Percentiles rank a stretch among this genome's conserved stretches.
phyloP scores from a whole-genome alignment of 2,113 vertebrate species.

The Gavia stellata region DNA sequence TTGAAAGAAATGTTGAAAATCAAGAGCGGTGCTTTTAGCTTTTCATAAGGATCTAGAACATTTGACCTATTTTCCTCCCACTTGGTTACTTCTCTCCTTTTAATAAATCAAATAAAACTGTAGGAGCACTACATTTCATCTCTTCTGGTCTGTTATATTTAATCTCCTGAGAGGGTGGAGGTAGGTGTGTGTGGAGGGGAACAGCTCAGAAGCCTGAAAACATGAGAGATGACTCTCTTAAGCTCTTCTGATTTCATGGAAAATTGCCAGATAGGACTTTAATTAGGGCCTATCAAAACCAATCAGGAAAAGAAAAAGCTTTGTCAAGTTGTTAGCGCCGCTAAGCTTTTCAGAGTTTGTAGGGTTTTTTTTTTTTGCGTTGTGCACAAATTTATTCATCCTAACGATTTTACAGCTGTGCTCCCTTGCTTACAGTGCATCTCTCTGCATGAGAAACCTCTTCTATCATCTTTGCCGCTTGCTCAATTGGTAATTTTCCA shows the following conservation, averaged over 20 bases:
- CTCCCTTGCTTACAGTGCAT: constrained; percentile 47
- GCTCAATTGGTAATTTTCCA: constrained; percentile 47
- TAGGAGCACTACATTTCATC: constrained; percentile 46
- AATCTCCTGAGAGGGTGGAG: constrained; percentile 11
- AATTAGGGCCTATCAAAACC: constrained; percentile 56
- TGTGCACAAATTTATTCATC: constrained; percentile 44
- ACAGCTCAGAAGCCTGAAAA: constrained; percentile 7
- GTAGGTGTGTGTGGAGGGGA: neutral
- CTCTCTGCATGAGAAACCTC: constrained; percentile 57
- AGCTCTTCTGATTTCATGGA: constrained; percentile 31
- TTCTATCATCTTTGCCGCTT: constrained; percentile 38
- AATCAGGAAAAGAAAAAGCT: constrained; percentile 20
- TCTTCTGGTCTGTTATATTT: constrained; percentile 33
- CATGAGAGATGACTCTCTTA: constrained; percentile 48
- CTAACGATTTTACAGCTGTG: constrained; percentile 30
- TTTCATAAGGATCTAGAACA: neutral
- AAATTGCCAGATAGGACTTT: constrained; percentile 37
- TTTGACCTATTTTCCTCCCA: constrained; percentile 8
- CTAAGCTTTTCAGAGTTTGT: neutral
- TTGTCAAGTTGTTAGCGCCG: neutral
- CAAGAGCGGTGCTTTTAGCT: neutral
- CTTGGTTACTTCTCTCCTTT: constrained; percentile 28
- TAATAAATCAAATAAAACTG: constrained; percentile 61
- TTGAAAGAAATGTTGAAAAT: neutral
- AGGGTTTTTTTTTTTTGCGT: neutral